Evolutionary conservation across 1,140 invertebrate species (phyloP).

Genomic region (Diachasma alloeum): DNA sequence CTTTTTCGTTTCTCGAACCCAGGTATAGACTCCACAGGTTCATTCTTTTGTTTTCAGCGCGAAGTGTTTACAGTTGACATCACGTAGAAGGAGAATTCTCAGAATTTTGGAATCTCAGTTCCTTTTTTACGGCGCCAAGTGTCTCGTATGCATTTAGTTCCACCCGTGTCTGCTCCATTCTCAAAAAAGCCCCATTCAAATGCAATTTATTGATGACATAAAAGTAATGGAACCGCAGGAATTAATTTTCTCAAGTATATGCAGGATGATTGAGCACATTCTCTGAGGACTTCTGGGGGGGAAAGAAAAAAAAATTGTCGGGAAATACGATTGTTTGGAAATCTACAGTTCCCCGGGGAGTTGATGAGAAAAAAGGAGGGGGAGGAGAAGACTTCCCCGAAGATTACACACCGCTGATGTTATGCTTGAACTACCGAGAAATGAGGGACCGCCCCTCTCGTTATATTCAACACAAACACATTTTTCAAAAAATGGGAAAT

Average conservation of each 20-base stretch:
- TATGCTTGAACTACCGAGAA: constrained; percentile 6
- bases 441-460: constrained; percentile 16
- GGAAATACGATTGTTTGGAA: background rate
- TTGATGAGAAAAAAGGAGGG: background rate
- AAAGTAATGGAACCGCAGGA: background rate
- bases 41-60: background rate
- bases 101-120: constrained; percentile 5
- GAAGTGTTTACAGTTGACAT: constrained; percentile 5
- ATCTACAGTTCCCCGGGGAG: background rate
- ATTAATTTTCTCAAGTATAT: background rate
- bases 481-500: constrained; percentile 4
- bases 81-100: background rate
- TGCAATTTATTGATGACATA: background rate
- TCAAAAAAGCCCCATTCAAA: background rate
- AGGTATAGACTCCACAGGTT: background rate
- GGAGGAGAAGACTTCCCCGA: constrained; percentile 6
- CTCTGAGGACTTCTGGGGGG: background rate
- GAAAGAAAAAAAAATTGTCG: background rate
- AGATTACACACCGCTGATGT: background rate
- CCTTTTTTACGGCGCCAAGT: background rate
- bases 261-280: background rate
- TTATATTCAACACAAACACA: constrained; percentile 12
- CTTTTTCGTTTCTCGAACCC: background rate
- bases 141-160: background rate
- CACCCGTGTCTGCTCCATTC: background rate